Conservation (phyloP, 2,113 vertebrate genomes). For the Suricata suricatta region DNA sequence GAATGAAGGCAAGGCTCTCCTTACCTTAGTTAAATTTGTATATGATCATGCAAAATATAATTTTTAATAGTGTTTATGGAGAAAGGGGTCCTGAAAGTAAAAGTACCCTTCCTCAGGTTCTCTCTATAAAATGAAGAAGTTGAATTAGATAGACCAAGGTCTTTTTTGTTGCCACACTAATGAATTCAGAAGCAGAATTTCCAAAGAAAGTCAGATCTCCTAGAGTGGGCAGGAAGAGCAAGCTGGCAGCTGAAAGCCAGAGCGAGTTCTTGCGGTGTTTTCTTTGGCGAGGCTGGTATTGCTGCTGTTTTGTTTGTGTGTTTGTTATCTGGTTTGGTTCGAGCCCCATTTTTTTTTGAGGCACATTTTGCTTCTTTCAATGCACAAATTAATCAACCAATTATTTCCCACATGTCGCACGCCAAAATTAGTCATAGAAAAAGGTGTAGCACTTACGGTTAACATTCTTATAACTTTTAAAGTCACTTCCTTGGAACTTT, state of each 20-base stretch:
- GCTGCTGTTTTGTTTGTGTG: not conserved
- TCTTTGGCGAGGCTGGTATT: not conserved
- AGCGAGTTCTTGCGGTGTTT: not conserved
- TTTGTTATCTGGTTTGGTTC: no score
- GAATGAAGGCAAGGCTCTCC: not conserved
- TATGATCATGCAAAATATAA: not conserved
- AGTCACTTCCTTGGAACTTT: not conserved
- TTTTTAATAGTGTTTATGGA: not conserved
- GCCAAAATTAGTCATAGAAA: constrained; percentile 32
- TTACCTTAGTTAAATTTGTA: not conserved
- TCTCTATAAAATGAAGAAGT: not conserved
- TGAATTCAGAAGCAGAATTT: constrained; percentile 23
- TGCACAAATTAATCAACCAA: not conserved
- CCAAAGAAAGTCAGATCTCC: not conserved
- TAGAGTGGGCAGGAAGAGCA: not conserved
- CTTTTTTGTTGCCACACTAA: not conserved
- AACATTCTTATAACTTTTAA: not conserved
- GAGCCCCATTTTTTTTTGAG: no score
- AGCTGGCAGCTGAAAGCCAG: not conserved
- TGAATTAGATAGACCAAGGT: not conserved
- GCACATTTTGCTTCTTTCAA: constrained; percentile 33
- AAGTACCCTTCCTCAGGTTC: not conserved
- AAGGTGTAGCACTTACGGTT: not conserved
- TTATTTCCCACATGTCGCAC: not conserved
- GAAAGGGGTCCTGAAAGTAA: not conserved